Percentiles rank a stretch among this genome's conserved stretches.
Conservation (phyloP, 2,888 invertebrate genomes). For the Drymonia ruficornis region DNA sequence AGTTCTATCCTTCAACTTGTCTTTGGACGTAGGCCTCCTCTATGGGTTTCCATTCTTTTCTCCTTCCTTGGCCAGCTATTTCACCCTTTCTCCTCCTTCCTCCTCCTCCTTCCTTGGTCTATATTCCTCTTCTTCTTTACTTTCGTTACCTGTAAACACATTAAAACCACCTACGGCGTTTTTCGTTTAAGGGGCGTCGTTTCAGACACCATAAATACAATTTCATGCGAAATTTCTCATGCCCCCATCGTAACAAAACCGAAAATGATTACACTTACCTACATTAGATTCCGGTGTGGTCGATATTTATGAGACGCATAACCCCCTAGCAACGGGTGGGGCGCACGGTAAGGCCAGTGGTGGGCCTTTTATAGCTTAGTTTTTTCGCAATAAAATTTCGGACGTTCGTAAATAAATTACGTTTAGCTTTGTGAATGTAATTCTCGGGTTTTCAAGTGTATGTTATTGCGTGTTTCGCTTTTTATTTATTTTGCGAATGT, state of each 20-base stretch:
- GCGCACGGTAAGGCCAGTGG: background rate
- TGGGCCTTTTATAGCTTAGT: slow-evolving; percentile 5
- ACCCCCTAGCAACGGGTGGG: background rate
- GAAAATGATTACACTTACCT: background rate
- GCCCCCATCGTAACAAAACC: background rate
- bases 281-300: background rate
- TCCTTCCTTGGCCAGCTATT: too few relatives aligned
- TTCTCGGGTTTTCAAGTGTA: background rate
- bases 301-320: slow-evolving; percentile 5
- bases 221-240: background rate
- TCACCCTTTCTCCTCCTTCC: too few relatives aligned
- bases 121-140: too few relatives aligned
- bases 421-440: background rate
- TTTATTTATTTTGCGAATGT: background rate
- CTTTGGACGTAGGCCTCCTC: too few relatives aligned
- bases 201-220: background rate
- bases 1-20: too few relatives aligned
- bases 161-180: background rate
- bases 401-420: slow-evolving; percentile 2
- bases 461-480: background rate
- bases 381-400: slow-evolving; percentile 9
- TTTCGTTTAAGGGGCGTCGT: background rate
- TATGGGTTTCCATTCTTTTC: too few relatives aligned
- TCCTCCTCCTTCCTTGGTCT: too few relatives aligned
- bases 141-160: background rate